A percentile compares a stretch with the other conserved stretches of the same genome.
phyloP scores from a whole-genome alignment of 2,888 invertebrate genomes.

The Microplitis manilae region DNA sequence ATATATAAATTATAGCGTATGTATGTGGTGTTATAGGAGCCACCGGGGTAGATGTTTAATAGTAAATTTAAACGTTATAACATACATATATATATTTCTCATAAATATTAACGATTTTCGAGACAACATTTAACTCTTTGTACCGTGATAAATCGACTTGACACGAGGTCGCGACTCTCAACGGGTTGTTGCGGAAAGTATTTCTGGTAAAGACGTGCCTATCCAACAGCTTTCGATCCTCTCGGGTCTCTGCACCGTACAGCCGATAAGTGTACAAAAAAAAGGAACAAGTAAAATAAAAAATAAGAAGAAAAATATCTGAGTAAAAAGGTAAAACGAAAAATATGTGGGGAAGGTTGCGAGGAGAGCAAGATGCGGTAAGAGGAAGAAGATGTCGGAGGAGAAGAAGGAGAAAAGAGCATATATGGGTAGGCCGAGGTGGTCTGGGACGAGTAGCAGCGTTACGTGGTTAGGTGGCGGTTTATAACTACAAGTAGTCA shows the following conservation, averaged over 20 bases:
- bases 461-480: constrained; percentile 34
- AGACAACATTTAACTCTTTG: constrained; percentile 10
- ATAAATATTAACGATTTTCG: neutral
- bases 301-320: neutral
- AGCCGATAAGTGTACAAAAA: constrained; percentile 27
- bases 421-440: constrained; percentile 17
- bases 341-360: neutral
- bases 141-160: constrained; percentile 18
- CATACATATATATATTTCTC: neutral
- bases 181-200: constrained; percentile 15
- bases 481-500: constrained; percentile 43
- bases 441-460: constrained; percentile 26
- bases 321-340: neutral
- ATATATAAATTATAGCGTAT: neutral
- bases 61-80: constrained; percentile 41
- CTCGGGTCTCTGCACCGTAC: constrained; percentile 11
- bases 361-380: neutral
- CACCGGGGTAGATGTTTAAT: constrained; percentile 9
- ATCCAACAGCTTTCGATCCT: constrained; percentile 18
- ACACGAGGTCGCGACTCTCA: constrained; percentile 14
- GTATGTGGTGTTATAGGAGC: constrained; percentile 10
- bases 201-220: constrained; percentile 22
- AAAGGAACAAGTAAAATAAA: constrained; percentile 5
- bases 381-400: constrained; percentile 11
- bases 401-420: neutral